Evolutionary conservation across 2,888 invertebrate genomes (phyloP).

Genomic region (Monopis laevigella): DNA sequence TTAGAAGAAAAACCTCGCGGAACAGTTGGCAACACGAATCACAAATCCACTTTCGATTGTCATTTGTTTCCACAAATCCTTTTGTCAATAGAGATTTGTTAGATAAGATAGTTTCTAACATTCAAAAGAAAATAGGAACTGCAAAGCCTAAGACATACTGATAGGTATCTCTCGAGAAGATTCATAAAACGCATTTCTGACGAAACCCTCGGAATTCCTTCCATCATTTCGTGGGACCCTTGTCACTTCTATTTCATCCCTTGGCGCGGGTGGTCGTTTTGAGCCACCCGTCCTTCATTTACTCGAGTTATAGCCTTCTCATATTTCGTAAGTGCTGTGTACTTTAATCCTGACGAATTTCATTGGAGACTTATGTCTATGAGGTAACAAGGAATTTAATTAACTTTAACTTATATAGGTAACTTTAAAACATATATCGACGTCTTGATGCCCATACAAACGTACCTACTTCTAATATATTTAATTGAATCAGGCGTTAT

Average conservation of each 20-base stretch:
- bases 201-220: slow-evolving; percentile 48
- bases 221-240: slow-evolving; percentile 58
- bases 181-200: slow-evolving; percentile 48
- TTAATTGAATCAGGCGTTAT: no score
- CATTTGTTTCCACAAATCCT: no score
- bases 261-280: slow-evolving; percentile 39
- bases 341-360: slow-evolving; percentile 33
- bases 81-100: slow-evolving; percentile 3
- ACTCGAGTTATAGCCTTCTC: slow-evolving; percentile 49
- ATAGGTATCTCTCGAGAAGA: slow-evolving; percentile 38
- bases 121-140: slow-evolving; percentile 10
- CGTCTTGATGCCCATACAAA: no score
- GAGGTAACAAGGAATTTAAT: no score
- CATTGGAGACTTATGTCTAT: no score
- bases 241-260: slow-evolving; percentile 59
- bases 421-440: no score
- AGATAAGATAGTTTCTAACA: slow-evolving; percentile 7
- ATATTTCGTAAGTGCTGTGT: slow-evolving; percentile 50
- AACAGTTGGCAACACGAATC: no score
- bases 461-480: no score
- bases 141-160: slow-evolving; percentile 29
- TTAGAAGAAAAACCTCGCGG: no score
- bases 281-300: slow-evolving; percentile 54
- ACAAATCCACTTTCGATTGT: no score
- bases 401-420: no score